phyloP scores from a whole-genome alignment of 2,797 vertebrate genomes.

The Eurystomus glaucurus region DNA sequence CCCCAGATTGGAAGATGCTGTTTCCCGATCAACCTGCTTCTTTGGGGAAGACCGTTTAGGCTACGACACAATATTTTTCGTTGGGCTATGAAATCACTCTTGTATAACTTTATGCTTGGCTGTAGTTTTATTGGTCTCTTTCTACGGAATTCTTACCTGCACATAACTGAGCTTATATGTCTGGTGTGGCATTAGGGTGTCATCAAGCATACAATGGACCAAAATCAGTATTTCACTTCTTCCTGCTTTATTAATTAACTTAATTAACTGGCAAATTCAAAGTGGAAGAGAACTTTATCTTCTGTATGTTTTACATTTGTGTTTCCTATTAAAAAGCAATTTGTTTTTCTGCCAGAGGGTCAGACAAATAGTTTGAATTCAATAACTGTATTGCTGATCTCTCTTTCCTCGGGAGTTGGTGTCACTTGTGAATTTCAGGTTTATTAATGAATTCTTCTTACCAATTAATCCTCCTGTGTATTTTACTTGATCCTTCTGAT shows the following conservation, averaged over 20 bases:
- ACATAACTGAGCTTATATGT: fast-evolving
- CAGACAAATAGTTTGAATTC: not conserved
- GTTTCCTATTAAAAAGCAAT: not conserved
- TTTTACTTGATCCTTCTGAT: not conserved
- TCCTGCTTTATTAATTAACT: not conserved
- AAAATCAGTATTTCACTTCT: not conserved
- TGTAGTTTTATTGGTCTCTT: not conserved
- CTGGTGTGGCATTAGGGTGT: not conserved
- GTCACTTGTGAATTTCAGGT: not conserved
- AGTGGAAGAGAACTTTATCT: not conserved
- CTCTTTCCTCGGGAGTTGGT: not conserved
- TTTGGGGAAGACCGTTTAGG: not conserved
- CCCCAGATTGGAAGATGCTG: not conserved
- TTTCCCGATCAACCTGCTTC: not conserved
- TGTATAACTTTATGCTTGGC: not conserved
- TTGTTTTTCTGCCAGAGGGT: not conserved
- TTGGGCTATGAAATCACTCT: not conserved
- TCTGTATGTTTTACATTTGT: not conserved
- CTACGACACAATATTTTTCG: not conserved
- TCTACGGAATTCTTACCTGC: not conserved
- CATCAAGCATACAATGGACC: not conserved
- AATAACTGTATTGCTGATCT: not conserved
- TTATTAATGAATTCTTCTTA: not conserved
- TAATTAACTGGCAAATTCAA: not conserved
- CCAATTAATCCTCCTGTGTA: not conserved